Conservation (phyloP, 35 echinoderm and acorn worm species). For the Apostichopus californicus region DNA sequence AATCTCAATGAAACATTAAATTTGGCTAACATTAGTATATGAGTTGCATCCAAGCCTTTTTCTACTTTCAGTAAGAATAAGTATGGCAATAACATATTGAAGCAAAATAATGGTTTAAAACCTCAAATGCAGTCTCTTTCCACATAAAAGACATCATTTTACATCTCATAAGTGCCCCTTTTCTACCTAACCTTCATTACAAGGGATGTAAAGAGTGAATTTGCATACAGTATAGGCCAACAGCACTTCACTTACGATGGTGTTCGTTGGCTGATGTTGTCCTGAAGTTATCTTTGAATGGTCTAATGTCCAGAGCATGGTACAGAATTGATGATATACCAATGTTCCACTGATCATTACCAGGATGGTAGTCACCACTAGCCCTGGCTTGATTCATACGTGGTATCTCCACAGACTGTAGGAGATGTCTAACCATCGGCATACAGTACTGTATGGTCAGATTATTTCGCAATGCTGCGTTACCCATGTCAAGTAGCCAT, state of each 20-base stretch:
- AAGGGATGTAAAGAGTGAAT: too few relatives aligned
- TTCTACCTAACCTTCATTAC: too few relatives aligned
- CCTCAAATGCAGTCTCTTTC: too few relatives aligned
- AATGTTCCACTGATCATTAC: conserved; percentile 72
- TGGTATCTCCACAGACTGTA: conserved; percentile 65
- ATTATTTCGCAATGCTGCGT: conserved; percentile 52
- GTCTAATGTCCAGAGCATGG: conserved; percentile 61
- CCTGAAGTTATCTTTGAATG: conserved; percentile 68
- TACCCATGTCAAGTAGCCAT: conserved; percentile 66
- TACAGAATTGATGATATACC: conserved; percentile 55
- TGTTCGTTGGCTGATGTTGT: conserved; percentile 61
- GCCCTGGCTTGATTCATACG: conserved; percentile 57
- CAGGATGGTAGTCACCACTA: conserved; percentile 66
- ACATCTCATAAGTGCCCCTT: too few relatives aligned
- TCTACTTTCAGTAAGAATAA: too few relatives aligned
- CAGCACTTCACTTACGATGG: conserved; percentile 36
- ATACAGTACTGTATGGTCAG: conserved; percentile 71
- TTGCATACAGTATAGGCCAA: too few relatives aligned
- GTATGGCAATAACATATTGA: too few relatives aligned
- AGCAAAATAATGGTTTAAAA: too few relatives aligned
- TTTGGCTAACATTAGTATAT: too few relatives aligned
- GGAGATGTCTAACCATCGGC: conserved; percentile 68
- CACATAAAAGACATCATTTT: too few relatives aligned
- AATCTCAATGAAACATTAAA: too few relatives aligned
- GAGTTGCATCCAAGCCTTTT: too few relatives aligned